Base-by-base conservation (phyloP, 1,140 invertebrate species). In the Campoletis sonorensis region DNA sequence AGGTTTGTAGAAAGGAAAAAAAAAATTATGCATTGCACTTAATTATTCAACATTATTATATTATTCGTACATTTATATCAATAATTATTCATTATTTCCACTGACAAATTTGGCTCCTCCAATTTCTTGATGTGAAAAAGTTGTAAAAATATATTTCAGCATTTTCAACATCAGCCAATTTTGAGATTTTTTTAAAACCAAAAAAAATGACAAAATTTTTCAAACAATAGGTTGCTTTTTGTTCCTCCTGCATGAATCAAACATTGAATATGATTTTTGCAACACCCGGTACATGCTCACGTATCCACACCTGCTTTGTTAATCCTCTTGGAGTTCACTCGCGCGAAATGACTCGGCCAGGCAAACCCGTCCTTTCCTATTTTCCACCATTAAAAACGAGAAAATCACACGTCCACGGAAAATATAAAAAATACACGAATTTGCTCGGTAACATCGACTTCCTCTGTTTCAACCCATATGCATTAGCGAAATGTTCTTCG, bases 311-410 rank as follows among this genome's bases (percentile, higher is more conserved):
- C 26, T 73, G 71, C 40, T 45, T 73, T 73, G 71, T 73, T 73
- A 73, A 73, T 73, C 71, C 71, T 16, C 33, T 21, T 33, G 68
- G 33, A 30, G 18, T 16, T 33, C 64, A 4, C 13, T 73, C 71
- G 51, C 51, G 71, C 71, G 71, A 49, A 26, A 73, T 73, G 71
- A 49, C 71, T 73, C 71, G 71, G 45, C 37, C 27, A 30, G 68
- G 18, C 33, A 37, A 37, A 21, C 71, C 71, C 71, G 71, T n/a
- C 40, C 40, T 21, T 73, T 49, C 40, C 18, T 1, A 49, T 73
- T 49, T 73, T 49, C 71, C 37, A 5, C 16, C 40, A 0, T n/a
- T 49, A 51, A 23, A 73, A 73, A 73, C 71, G 71, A 49, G 37
- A 51, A 73, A 30, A 30, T 67, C 64, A 27, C n/a, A 18, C n/a